phyloP scores from a whole-genome alignment of 2,888 invertebrate genomes.

The Adelognathus sp. region DNA sequence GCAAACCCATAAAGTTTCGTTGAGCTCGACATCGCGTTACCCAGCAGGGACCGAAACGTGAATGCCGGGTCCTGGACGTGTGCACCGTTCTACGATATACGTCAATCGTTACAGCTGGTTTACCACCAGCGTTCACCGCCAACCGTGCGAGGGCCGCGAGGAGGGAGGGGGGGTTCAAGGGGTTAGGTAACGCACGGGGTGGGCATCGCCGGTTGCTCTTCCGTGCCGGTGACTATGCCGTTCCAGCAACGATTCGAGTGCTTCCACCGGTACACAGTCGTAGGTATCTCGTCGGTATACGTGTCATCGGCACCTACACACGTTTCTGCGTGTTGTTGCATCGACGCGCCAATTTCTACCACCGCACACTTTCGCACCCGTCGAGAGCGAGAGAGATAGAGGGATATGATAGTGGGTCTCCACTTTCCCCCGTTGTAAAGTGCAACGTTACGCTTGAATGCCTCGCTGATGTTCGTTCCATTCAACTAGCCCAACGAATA shows the following conservation, averaged over 20 bases:
- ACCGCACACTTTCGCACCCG: slow-evolving; percentile 2
- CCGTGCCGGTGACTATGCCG: slow-evolving; percentile 32
- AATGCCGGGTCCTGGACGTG: background rate
- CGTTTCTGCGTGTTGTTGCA: background rate
- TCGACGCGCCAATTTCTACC: background rate
- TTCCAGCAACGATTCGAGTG: slow-evolving; percentile 37
- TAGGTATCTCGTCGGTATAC: background rate
- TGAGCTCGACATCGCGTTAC: slow-evolving; percentile 40
- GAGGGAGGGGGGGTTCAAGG: slow-evolving; percentile 37
- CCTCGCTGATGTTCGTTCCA: slow-evolving; percentile 50
- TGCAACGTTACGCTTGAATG: slow-evolving; percentile 46
- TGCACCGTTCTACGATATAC: slow-evolving; percentile 18
- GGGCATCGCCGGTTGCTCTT: slow-evolving; percentile 38
- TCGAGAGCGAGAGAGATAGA: background rate
- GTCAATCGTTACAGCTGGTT: slow-evolving; percentile 51
- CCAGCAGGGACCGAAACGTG: slow-evolving; percentile 4
- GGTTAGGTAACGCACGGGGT: slow-evolving; percentile 22
- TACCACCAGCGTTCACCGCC: slow-evolving; percentile 39
- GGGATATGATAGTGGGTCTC: no score
- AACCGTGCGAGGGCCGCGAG: slow-evolving; percentile 16
- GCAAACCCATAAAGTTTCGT: slow-evolving; percentile 41
- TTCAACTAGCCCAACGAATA: slow-evolving; percentile 52
- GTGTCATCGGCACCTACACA: background rate
- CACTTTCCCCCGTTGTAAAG: slow-evolving; percentile 27
- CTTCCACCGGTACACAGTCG: slow-evolving; percentile 1